phyloP scores from a whole-genome alignment of 2,113 vertebrate species.

The Trogon surrucura region DNA sequence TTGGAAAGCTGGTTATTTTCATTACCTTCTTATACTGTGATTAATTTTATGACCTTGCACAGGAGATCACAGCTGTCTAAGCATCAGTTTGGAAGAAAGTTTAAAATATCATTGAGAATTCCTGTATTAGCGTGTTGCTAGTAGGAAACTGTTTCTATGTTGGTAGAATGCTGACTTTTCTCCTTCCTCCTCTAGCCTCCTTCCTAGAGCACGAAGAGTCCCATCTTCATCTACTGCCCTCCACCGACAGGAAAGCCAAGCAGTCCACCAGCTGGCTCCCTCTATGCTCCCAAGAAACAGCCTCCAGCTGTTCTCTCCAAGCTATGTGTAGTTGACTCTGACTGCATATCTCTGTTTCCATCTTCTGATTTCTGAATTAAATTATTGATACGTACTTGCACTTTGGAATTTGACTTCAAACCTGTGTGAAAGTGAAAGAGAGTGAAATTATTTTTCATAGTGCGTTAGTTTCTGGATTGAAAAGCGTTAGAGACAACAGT shows the following conservation, averaged over 20 bases:
- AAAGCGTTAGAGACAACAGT: neutral
- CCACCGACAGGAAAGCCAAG: neutral
- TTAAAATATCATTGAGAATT: neutral
- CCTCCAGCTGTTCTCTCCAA: neutral
- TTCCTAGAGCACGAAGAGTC: neutral
- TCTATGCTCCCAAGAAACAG: neutral
- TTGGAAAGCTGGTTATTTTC: neutral
- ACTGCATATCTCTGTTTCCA: neutral
- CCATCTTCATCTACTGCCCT: neutral
- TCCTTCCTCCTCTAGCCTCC: neutral
- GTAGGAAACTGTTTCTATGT: neutral
- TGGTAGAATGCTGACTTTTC: neutral
- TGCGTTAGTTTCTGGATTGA: neutral
- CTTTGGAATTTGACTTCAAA: neutral
- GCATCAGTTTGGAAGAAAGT: neutral
- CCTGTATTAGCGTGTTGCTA: neutral
- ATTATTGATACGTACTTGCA: neutral
- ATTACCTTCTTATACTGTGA: neutral
- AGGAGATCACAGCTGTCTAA: neutral
- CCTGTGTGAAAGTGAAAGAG: neutral
- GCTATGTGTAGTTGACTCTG: neutral
- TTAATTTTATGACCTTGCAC: neutral
- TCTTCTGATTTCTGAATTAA: neutral
- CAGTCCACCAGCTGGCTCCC: neutral
- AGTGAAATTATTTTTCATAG: neutral